These are phyloP conservation scores for Apomyelois bistriatella DNA, from an alignment of 2,888 invertebrate species.

Conservation along the genomic window DNA sequence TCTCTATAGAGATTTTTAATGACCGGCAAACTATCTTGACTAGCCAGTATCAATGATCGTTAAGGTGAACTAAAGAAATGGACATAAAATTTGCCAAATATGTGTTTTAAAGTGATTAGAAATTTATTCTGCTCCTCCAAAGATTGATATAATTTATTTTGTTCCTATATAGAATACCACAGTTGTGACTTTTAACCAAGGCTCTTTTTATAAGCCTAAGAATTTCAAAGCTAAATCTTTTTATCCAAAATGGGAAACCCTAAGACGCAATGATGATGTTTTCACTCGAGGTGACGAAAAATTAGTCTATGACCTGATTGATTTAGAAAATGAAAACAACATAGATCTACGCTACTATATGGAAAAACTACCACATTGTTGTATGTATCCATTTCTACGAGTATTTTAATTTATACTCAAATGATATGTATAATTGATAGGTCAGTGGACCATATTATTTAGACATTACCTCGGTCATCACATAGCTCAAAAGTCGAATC, in stretches of 20 bases:
- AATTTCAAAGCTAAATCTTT: constrained; percentile 42
- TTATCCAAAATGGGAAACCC: constrained; percentile 58
- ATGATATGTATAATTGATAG: too few relatives aligned
- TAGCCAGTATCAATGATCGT: too few relatives aligned
- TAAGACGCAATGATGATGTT: constrained; percentile 36
- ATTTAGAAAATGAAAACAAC: constrained; percentile 43
- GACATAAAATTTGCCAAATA: too few relatives aligned
- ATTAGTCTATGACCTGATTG: constrained; percentile 31
- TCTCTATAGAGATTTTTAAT: too few relatives aligned
- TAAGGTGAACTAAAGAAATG: too few relatives aligned
- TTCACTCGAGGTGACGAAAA: constrained; percentile 48
- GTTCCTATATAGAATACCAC: constrained; percentile 35
- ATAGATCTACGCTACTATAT: constrained; percentile 46
- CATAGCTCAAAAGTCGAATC: too few relatives aligned
- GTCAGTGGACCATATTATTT: too few relatives aligned
- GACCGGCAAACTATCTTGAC: too few relatives aligned
- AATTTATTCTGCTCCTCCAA: too few relatives aligned
- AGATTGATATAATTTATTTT: too few relatives aligned
- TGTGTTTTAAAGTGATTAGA: too few relatives aligned
- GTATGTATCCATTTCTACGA: constrained; percentile 27
- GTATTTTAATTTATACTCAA: background rate
- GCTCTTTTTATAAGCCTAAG: constrained; percentile 28
- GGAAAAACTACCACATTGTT: constrained; percentile 17
- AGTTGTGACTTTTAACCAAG: constrained; percentile 41
- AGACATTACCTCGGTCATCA: too few relatives aligned